Conservation (phyloP, 2,797 vertebrate genomes). For the Anguilla anguilla region DNA sequence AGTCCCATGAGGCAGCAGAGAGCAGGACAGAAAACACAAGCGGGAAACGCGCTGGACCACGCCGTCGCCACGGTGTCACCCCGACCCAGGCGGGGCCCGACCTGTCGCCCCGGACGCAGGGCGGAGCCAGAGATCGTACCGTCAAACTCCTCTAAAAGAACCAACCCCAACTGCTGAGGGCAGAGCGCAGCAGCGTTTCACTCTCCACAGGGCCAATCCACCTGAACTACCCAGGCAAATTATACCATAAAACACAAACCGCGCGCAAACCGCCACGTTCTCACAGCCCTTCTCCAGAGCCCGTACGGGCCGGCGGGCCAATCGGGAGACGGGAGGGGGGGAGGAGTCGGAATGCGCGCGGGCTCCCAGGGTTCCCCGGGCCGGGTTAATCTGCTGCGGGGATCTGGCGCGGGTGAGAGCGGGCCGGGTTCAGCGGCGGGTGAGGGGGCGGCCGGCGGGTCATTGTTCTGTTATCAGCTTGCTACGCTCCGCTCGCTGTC, state of each 20-base stretch:
- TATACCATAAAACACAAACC: slow-evolving; percentile 1
- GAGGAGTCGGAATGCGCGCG: not conserved
- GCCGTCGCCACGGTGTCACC: slow-evolving; percentile 12
- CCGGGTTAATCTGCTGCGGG: not conserved
- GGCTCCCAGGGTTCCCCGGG: not conserved
- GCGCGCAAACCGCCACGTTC: slow-evolving; percentile 14
- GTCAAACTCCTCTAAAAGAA: slow-evolving; percentile 4
- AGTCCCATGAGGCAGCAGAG: not conserved
- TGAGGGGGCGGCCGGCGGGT: slow-evolving; percentile 31
- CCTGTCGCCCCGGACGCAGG: slow-evolving; percentile 25
- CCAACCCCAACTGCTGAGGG: slow-evolving; percentile 8
- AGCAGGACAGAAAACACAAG: not conserved
- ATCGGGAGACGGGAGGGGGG: not conserved
- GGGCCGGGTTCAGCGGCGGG: slow-evolving; percentile 21
- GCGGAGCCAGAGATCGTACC: slow-evolving; percentile 32
- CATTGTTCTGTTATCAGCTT: slow-evolving; percentile 55
- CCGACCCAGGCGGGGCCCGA: slow-evolving; percentile 23
- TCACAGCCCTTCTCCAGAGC: not conserved
- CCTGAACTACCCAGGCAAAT: slow-evolving; percentile 19
- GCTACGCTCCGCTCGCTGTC: slow-evolving; percentile 36
- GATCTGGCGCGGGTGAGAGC: not conserved
- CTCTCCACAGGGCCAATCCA: not conserved
- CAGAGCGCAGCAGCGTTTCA: not conserved
- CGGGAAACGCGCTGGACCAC: slow-evolving; percentile 4
- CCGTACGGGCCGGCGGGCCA: not conserved